Conservation (phyloP, 2,797 vertebrate genomes). For the Ciconia nigra region DNA sequence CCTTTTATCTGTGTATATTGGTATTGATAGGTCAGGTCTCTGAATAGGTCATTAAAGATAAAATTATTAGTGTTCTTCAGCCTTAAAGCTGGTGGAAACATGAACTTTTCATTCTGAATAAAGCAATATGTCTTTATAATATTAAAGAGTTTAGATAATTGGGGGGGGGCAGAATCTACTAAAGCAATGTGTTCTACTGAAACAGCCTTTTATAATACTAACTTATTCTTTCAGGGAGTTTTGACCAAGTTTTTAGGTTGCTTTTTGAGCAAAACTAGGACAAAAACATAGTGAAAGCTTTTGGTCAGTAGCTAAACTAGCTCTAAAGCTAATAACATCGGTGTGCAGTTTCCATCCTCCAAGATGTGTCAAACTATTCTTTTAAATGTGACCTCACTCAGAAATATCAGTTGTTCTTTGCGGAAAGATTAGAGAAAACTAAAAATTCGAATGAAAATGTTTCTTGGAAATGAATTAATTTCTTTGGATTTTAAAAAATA, state of each 20-base stretch:
- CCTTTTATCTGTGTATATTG: background rate
- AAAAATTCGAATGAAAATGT: background rate
- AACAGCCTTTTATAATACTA: background rate
- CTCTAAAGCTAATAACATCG: background rate
- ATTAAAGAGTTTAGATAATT: background rate
- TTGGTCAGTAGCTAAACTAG: background rate
- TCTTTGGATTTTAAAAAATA: background rate
- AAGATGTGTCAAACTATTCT: background rate
- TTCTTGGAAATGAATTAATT: background rate
- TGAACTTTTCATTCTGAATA: background rate
- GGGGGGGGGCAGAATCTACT: accelerated
- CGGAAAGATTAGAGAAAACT: background rate
- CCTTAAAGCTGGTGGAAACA: background rate
- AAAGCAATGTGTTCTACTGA: background rate
- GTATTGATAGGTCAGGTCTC: background rate
- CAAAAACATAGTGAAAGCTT: background rate
- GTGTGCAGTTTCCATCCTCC: background rate
- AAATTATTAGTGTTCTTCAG: background rate
- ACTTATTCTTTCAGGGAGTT: background rate
- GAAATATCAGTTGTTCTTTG: background rate
- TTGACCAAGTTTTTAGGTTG: background rate
- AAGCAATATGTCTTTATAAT: background rate
- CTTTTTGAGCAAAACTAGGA: background rate
- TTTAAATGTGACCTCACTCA: background rate
- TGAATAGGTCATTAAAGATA: background rate